These are phyloP conservation scores for Montipora capitata DNA, from an alignment of 92 coral and sea anemone species.

Conservation along the genomic window DNA sequence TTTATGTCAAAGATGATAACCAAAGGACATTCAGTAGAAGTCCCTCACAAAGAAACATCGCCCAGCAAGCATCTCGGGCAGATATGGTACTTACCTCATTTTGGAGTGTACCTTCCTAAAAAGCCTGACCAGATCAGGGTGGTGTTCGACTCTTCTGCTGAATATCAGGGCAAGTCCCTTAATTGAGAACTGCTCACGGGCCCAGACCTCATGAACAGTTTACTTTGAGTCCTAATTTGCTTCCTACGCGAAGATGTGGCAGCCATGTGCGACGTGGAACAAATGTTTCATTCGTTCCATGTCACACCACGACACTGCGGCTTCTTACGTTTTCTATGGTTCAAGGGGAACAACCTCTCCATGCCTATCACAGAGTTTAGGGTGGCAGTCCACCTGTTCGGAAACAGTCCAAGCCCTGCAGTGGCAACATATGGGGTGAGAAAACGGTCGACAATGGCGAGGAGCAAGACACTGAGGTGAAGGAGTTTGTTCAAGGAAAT, in stretches of 20 bases:
- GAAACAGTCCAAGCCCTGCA: slow-evolving; percentile 76
- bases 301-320: slow-evolving; percentile 75
- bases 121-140: too few species aligned
- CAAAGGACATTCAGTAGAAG: too few species aligned
- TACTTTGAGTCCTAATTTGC: slow-evolving; percentile 63
- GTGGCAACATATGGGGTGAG: slow-evolving; percentile 75
- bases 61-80: too few species aligned
- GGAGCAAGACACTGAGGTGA: slow-evolving; percentile 43
- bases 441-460: slow-evolving; percentile 62
- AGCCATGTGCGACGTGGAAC: slow-evolving; percentile 53
- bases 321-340: slow-evolving; percentile 80
- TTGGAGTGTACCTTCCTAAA: too few species aligned
- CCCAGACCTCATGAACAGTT: slow-evolving; percentile 74
- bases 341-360: slow-evolving; percentile 58
- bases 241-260: slow-evolving; percentile 47
- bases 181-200: slow-evolving; percentile 22
- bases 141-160: too few species aligned
- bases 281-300: slow-evolving; percentile 70
- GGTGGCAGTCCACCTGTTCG: slow-evolving; percentile 84
- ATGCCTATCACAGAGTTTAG: slow-evolving; percentile 65
- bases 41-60: too few species aligned
- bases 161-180: too few species aligned
- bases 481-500: slow-evolving; percentile 40
- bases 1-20: too few species aligned
- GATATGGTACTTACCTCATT: too few species aligned